Percentiles rank a stretch among this genome's conserved stretches.
Evolutionary conservation across 2,888 invertebrate genomes (phyloP).

Genomic region (Hemaris fuciformis): DNA sequence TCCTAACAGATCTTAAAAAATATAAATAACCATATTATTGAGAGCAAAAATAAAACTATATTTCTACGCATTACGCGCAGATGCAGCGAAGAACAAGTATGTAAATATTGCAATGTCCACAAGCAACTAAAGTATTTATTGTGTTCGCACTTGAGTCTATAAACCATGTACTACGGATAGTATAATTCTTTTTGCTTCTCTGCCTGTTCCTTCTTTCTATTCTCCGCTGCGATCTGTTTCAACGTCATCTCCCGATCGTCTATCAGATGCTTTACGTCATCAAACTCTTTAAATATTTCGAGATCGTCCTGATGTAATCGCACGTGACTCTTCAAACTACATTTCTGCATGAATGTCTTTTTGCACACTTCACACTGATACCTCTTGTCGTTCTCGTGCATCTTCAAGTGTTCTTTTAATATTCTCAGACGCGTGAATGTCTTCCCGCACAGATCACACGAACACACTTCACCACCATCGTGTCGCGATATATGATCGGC

Average conservation of each 20-base stretch:
- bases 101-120: not conserved
- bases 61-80: not conserved
- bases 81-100: not conserved
- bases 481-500: slow-evolving; percentile 64
- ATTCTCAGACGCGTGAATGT: slow-evolving; percentile 57
- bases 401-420: slow-evolving; percentile 61
- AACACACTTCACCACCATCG: slow-evolving; percentile 52
- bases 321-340: slow-evolving; percentile 67
- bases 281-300: slow-evolving; percentile 76
- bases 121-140: not conserved
- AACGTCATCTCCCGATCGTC: slow-evolving; percentile 71
- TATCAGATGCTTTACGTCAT: slow-evolving; percentile 73
- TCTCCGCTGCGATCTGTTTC: slow-evolving; percentile 71
- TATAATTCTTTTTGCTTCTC: slow-evolving; percentile 47
- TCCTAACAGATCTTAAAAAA: too few relatives aligned
- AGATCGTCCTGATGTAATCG: slow-evolving; percentile 69
- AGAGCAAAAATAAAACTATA: too few relatives aligned
- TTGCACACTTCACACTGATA: slow-evolving; percentile 71
- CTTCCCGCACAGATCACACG: slow-evolving; percentile 67
- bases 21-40: too few relatives aligned
- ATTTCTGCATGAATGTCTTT: slow-evolving; percentile 70
- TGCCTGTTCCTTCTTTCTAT: slow-evolving; percentile 51
- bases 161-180: slow-evolving; percentile 29
- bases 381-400: slow-evolving; percentile 62
- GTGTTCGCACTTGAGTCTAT: not conserved